A percentile compares a stretch with the other conserved stretches of the same genome.
Conservation (phyloP, 2,888 invertebrate species). For the Phyllotreta cruciferae region DNA sequence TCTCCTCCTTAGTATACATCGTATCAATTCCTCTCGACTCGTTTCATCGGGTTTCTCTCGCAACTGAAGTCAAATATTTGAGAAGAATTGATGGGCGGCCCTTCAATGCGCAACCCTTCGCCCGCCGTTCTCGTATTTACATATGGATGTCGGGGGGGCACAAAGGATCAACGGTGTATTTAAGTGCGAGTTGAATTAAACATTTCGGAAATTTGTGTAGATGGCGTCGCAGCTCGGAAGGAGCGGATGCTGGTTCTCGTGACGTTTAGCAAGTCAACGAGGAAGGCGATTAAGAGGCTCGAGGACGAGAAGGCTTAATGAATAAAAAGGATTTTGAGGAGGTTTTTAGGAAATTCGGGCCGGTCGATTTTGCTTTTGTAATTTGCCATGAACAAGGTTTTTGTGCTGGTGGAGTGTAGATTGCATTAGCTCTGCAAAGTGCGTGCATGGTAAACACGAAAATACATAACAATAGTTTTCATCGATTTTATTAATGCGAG, state of each 20-base stretch:
- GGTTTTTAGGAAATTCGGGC: too few relatives aligned
- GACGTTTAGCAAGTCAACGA: conserved; percentile 10
- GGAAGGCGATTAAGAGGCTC: neutral
- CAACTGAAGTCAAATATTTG: conserved; percentile 16
- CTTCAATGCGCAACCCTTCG: neutral
- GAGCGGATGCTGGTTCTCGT: neutral
- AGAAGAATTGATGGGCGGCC: conserved; percentile 1
- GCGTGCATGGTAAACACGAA: too few relatives aligned
- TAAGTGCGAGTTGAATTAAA: conserved; percentile 9
- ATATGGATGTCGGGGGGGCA: conserved; percentile 10
- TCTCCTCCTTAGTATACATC: neutral
- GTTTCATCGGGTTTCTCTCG: conserved; percentile 14
- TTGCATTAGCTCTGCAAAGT: too few relatives aligned
- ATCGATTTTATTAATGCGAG: too few relatives aligned
- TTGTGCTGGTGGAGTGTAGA: too few relatives aligned
- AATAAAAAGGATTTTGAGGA: neutral
- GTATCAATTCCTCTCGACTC: conserved; percentile 12
- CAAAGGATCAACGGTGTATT: conserved; percentile 13
- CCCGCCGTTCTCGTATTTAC: conserved; percentile 3
- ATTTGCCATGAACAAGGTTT: too few relatives aligned
- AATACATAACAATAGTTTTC: too few relatives aligned
- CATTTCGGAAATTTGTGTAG: conserved; percentile 12
- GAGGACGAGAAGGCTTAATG: neutral
- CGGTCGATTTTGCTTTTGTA: too few relatives aligned
- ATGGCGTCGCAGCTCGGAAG: conserved; percentile 4